A percentile compares a stretch with the other conserved stretches of the same genome.
Evolutionary conservation across 2,888 invertebrate genomes (phyloP).

Genomic region (Phengaris alcon): DNA sequence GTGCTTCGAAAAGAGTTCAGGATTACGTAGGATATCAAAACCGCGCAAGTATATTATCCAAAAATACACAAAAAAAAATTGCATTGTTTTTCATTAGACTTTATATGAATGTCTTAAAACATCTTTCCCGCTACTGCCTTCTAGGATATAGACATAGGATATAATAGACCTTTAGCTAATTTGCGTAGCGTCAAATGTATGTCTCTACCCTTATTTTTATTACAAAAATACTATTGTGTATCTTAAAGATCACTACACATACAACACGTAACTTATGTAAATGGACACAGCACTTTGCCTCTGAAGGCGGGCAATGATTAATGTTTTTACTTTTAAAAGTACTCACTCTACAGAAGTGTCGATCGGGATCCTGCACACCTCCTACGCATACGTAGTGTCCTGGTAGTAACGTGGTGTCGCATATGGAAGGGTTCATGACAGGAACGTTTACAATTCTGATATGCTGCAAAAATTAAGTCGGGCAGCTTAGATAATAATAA

Average conservation of each 20-base stretch:
- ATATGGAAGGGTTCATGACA: constrained; percentile 58
- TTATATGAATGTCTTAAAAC: not conserved
- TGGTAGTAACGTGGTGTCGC: constrained; percentile 58
- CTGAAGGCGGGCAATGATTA: not conserved
- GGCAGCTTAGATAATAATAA: too few relatives aligned
- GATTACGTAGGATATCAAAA: not conserved
- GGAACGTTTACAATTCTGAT: constrained; percentile 65
- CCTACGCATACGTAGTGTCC: constrained; percentile 66
- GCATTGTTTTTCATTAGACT: not conserved
- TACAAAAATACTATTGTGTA: too few relatives aligned
- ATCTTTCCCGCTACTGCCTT: not conserved
- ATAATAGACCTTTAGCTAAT: too few relatives aligned
- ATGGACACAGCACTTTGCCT: not conserved
- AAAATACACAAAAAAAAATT: not conserved
- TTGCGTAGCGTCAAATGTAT: too few relatives aligned
- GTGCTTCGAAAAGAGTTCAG: not conserved
- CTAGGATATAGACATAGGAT: too few relatives aligned
- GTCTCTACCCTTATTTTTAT: too few relatives aligned
- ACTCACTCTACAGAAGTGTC: constrained; percentile 68
- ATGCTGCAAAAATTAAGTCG: constrained; percentile 50
- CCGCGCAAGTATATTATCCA: not conserved
- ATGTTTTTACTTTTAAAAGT: constrained; percentile 10
- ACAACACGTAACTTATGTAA: not conserved
- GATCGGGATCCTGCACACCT: constrained; percentile 67
- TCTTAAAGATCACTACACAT: too few relatives aligned